Evolutionary conservation across 2,888 invertebrate species (phyloP), one percentile per base, ranked within the genome.

Genomic region (Aethes cnicana): DNA sequence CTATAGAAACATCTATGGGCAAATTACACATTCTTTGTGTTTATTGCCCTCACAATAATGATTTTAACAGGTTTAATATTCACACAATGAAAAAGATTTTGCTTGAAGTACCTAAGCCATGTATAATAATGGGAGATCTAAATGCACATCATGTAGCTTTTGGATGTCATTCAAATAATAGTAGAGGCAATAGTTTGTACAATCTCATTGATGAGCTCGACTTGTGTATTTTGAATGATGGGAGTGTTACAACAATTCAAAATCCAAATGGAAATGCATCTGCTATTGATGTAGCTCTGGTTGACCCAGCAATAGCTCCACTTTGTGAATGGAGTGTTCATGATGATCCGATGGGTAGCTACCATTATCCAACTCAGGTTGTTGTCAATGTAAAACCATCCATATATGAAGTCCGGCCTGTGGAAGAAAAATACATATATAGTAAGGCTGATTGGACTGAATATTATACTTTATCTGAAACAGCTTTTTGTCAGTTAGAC

Each of bases 371-470:
- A 5, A 32, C 30, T 14, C 14, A 7, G 6, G 16, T 32, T 3
- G 30, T 14, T 14, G 14, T 32, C 6, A 32, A 14, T 14, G 16
- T 32, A 8, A 5, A 14, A 7, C 30, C 30, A 8, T 14, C 7
- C 5, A 14, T 14, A 2, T 30, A 30, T 7, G 14, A 30, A 5
- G 8, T 14, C 2, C 14, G 14, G 0, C 5, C 14, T 14, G 14
- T 14, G 11, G 30, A 14, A 7, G 8, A 14, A 5, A 30, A 30
- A 30, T 30, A 14, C 16, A 14, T 32, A 3, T 16, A 32, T 32
- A 32, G 12, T 32, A 32, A 14, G 8, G 12, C 14, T 7, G 53
- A 59, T 41, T 62, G 62, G 59, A 2, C 3, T 21, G 56, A 54
- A 32, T 61, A 55, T 37, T 30, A 37, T 26, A 8, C 21, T 14